These are phyloP conservation scores for Drosophila anomelani DNA, from an alignment of 2,888 invertebrate species.

Conservation along the genomic window DNA sequence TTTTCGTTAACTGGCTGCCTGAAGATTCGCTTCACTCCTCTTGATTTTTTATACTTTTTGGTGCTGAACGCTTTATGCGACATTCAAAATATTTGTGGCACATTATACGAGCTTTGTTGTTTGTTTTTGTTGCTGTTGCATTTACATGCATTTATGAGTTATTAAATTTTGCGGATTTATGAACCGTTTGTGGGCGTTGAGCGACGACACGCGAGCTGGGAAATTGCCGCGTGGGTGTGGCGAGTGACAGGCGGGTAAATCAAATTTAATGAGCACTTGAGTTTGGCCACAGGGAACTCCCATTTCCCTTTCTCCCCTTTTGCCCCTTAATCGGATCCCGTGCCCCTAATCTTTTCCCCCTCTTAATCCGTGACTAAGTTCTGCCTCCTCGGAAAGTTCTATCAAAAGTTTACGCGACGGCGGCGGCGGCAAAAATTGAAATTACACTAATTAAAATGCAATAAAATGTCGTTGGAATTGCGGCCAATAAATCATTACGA, in stretches of 20 bases:
- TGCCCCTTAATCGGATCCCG: slow-evolving; percentile 7
- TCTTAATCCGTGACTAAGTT: slow-evolving; percentile 9
- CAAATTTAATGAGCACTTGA: slow-evolving; percentile 60
- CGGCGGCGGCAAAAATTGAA: slow-evolving; percentile 78
- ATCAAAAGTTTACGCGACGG: slow-evolving; percentile 25
- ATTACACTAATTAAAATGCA: slow-evolving; percentile 84
- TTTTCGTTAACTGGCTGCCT: not conserved
- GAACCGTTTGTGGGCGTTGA: slow-evolving; percentile 56
- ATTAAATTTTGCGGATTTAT: slow-evolving; percentile 77
- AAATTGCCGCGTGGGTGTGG: slow-evolving; percentile 62
- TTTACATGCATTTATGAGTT: slow-evolving; percentile 78
- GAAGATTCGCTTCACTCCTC: slow-evolving; percentile 22
- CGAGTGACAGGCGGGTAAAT: slow-evolving; percentile 61
- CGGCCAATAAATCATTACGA: slow-evolving; percentile 78
- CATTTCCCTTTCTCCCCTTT: not conserved
- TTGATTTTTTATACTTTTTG: slow-evolving; percentile 18
- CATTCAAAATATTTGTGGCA: slow-evolving; percentile 74
- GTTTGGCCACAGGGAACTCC: slow-evolving; percentile 13
- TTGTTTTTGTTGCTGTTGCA: slow-evolving; percentile 45
- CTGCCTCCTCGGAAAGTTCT: slow-evolving; percentile 16
- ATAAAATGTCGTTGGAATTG: slow-evolving; percentile 79
- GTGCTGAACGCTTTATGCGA: slow-evolving; percentile 56
- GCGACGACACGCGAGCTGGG: slow-evolving; percentile 76
- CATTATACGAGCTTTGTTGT: slow-evolving; percentile 62
- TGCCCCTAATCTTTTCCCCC: not conserved